Percentiles rank a stretch among this genome's conserved stretches.
These are phyloP conservation scores for Operophtera brumata DNA, from an alignment of 2,888 invertebrate species.

Conservation along the genomic window DNA sequence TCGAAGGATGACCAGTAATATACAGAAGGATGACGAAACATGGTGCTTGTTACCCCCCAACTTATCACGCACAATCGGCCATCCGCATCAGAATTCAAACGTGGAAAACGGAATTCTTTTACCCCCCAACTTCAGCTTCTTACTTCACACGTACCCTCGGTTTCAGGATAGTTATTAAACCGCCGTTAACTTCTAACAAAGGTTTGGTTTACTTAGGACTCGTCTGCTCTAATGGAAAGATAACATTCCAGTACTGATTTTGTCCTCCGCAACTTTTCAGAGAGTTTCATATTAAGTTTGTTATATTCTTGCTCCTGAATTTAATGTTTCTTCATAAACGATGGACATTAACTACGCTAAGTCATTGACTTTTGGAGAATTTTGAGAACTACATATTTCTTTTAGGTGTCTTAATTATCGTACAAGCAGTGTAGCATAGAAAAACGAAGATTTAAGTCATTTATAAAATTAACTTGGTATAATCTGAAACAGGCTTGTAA, in stretches of 20 bases:
- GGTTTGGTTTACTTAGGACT: constrained; percentile 57
- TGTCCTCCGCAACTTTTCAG: constrained; percentile 36
- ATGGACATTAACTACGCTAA: constrained; percentile 7
- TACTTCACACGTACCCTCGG: constrained; percentile 2
- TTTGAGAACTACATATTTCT: too few species aligned
- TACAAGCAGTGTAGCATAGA: background rate
- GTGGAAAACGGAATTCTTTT: too few species aligned
- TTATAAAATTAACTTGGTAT: background rate
- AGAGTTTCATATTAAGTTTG: constrained; percentile 18
- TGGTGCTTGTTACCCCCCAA: too few species aligned
- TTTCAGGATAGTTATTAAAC: constrained; percentile 39
- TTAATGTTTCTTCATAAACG: constrained; percentile 24
- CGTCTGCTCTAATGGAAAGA: constrained; percentile 57
- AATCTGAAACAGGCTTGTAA: background rate
- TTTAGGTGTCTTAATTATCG: too few species aligned
- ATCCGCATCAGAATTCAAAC: too few species aligned
- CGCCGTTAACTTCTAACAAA: constrained; percentile 34
- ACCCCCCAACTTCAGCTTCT: constrained; percentile 2
- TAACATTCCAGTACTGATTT: constrained; percentile 45
- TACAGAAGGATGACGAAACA: too few species aligned
- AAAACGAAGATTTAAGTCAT: too few species aligned
- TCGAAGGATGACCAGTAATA: too few species aligned
- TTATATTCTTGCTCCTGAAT: constrained; percentile 5
- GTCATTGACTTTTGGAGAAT: background rate
- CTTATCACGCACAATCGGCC: too few species aligned